A percentile compares a stretch with the other conserved stretches of the same genome.
Evolutionary conservation across 1,140 invertebrate genomes (phyloP).

Genomic region (Heliconius melpomene): DNA sequence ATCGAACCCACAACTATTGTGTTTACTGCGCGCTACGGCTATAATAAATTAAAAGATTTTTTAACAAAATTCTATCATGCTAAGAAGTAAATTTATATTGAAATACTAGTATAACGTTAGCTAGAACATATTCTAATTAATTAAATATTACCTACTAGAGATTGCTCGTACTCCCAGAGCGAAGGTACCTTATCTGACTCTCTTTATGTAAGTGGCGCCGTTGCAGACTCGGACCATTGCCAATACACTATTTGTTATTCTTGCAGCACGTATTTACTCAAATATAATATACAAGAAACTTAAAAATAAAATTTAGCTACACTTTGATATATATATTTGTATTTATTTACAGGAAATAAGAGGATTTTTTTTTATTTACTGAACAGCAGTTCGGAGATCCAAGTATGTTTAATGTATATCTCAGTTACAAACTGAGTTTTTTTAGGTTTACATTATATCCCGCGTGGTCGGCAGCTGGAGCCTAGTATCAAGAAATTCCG

Average conservation of each 20-base stretch:
- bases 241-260: conserved; percentile 45
- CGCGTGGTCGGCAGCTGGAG: no score
- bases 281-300: conserved; percentile 32
- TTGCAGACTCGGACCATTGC: conserved; percentile 49
- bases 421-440: no score
- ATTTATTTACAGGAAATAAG: no score
- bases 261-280: conserved; percentile 34
- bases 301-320: not conserved
- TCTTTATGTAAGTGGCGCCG: conserved; percentile 45
- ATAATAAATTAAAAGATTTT: no score
- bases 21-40: no score
- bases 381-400: no score
- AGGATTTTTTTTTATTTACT: no score
- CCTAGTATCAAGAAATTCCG: no score
- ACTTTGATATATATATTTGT: no score
- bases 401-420: no score
- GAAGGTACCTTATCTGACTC: not conserved
- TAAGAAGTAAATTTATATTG: not conserved
- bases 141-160: conserved; percentile 7
- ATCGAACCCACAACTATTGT: no score
- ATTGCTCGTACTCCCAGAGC: not conserved
- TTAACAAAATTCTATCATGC: not conserved
- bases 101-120: not conserved
- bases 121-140: not conserved
- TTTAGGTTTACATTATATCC: no score